phyloP scores from a whole-genome alignment of 2,888 invertebrate species.

The Orchestes rusci region DNA sequence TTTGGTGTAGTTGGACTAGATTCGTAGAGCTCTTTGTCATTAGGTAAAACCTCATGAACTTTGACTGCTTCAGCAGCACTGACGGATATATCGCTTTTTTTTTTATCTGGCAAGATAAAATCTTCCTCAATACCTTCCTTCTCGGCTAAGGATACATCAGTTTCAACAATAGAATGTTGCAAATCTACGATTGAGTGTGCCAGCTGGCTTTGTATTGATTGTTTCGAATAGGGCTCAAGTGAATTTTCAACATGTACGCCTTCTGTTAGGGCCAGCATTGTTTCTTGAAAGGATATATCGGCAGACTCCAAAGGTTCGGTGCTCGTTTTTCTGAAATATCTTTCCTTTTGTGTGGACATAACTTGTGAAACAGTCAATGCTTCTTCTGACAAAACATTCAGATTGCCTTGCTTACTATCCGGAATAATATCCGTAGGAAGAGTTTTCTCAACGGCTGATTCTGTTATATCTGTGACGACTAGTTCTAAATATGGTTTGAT shows the following conservation, averaged over 20 bases:
- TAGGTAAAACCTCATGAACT: conserved; percentile 50
- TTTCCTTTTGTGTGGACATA: conserved; percentile 48
- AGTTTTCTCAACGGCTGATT: conserved; percentile 49
- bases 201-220: conserved; percentile 41
- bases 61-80: conserved; percentile 54
- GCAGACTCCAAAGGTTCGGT: conserved; percentile 49
- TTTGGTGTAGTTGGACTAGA: conserved; percentile 40
- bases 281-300: conserved; percentile 46
- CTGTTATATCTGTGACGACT: conserved; percentile 47
- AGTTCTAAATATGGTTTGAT: conserved; percentile 47
- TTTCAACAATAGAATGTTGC: conserved; percentile 44
- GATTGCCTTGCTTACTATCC: conserved; percentile 48
- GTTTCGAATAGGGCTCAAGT: conserved; percentile 34
- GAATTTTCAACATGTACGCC: conserved; percentile 43
- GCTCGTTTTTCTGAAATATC: conserved; percentile 41
- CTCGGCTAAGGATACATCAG: conserved; percentile 46
- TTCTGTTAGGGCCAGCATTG: conserved; percentile 49
- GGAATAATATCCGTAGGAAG: conserved; percentile 48
- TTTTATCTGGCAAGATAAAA: conserved; percentile 48
- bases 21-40: conserved; percentile 48
- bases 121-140: conserved; percentile 46
- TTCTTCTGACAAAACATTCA: conserved; percentile 52
- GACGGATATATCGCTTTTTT: conserved; percentile 47
- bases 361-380: conserved; percentile 56
- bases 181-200: conserved; percentile 44